Conservation (phyloP, 1,140 invertebrate species). For the Psix sp. region DNA sequence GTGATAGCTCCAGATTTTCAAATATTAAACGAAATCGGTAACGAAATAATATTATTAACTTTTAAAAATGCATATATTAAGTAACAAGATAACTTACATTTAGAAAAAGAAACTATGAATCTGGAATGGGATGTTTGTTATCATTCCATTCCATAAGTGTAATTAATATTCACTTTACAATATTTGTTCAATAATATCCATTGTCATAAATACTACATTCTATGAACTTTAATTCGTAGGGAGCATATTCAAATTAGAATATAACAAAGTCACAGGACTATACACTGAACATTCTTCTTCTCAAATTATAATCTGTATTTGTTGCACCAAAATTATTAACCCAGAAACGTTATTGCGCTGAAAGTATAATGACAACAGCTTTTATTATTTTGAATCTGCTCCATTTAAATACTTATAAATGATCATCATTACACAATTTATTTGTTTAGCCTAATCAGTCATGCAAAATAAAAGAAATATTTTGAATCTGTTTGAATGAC, state of each 20-base stretch:
- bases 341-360: slow-evolving; percentile 29
- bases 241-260: too few species aligned
- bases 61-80: slow-evolving; percentile 25
- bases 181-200: too few species aligned
- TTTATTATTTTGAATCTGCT: slow-evolving; percentile 28
- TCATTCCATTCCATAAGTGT: too few species aligned
- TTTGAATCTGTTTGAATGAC: too few species aligned
- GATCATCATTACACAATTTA: slow-evolving; percentile 7
- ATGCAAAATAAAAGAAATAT: slow-evolving; percentile 5
- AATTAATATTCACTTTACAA: too few species aligned
- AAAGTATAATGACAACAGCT: slow-evolving; percentile 14
- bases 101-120: too few species aligned
- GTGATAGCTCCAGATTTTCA: slow-evolving; percentile 12
- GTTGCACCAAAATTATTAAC: slow-evolving; percentile 20
- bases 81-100: slow-evolving; percentile 10
- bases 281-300: slow-evolving; percentile 14
- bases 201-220: too few species aligned
- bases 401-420: slow-evolving; percentile 34
- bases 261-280: too few species aligned
- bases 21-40: slow-evolving; percentile 3
- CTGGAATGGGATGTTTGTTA: too few species aligned
- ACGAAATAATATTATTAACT: slow-evolving; percentile 18
- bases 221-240: too few species aligned
- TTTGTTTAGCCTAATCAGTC: slow-evolving; percentile 5
- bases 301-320: slow-evolving; percentile 18